These are phyloP conservation scores for Crypturellus undulatus DNA, from an alignment of 2,113 vertebrate genomes.

Conservation along the genomic window DNA sequence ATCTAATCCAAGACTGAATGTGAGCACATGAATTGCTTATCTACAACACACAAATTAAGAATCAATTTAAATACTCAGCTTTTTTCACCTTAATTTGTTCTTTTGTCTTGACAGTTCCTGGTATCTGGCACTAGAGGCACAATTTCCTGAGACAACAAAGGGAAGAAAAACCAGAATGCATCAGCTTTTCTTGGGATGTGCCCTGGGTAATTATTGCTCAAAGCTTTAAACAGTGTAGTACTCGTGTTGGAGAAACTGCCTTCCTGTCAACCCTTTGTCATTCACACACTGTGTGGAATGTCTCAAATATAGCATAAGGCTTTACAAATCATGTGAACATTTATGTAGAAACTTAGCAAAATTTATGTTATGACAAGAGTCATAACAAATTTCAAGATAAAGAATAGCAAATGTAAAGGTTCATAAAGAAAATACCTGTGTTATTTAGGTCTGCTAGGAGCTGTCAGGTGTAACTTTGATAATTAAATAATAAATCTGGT, in stretches of 20 bases:
- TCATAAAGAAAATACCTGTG: neutral
- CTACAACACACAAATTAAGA: neutral
- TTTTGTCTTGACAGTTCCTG: neutral
- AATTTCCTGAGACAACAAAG: neutral
- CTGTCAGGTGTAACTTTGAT: neutral
- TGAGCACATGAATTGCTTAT: neutral
- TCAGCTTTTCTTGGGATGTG: neutral
- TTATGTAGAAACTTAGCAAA: too few relatives aligned
- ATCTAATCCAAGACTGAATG: neutral
- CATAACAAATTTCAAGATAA: neutral
- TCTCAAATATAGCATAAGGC: neutral
- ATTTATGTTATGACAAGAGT: neutral
- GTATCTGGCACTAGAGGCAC: neutral
- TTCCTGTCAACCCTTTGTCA: neutral
- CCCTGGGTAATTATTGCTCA: neutral
- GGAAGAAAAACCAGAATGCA: neutral
- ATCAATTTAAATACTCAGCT: neutral
- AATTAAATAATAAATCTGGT: neutral
- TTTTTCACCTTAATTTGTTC: neutral
- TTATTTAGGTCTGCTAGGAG: neutral
- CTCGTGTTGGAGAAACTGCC: neutral
- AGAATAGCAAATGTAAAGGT: neutral
- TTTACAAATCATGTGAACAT: rapidly evolving
- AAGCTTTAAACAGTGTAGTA: neutral
- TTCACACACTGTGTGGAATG: neutral